Evolutionary conservation across 2,113 vertebrate genomes (phyloP).

Genomic region (Rhineura floridana): DNA sequence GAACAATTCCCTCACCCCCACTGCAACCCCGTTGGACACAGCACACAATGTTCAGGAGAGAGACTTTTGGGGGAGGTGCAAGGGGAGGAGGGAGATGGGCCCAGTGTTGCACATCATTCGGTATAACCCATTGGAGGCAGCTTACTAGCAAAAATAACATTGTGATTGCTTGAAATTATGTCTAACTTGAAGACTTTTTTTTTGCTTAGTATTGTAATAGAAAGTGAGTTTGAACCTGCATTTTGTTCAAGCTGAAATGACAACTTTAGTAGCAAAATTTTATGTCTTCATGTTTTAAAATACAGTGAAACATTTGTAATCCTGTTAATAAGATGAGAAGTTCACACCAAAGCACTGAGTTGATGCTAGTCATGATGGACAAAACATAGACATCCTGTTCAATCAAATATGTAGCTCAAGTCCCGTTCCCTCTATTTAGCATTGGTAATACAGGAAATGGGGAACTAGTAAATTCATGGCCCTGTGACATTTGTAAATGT

Average conservation of each 20-base stretch:
- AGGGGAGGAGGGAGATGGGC: too few relatives aligned
- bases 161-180: background rate
- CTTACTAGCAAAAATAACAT: background rate
- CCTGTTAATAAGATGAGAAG: background rate
- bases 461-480: background rate
- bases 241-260: background rate
- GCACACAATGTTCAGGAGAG: too few relatives aligned
- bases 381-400: background rate
- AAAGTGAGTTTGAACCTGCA: background rate
- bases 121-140: background rate
- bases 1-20: too few relatives aligned
- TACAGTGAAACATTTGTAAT: background rate
- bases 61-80: too few relatives aligned
- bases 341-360: background rate
- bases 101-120: too few relatives aligned
- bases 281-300: background rate
- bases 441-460: background rate
- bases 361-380: background rate
- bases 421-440: background rate
- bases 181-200: background rate
- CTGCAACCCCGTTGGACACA: too few relatives aligned
- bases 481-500: background rate
- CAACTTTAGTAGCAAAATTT: background rate
- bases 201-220: background rate
- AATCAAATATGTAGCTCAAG: background rate